A percentile compares a stretch with the other conserved stretches of the same genome.
Evolutionary conservation across 2,113 vertebrate genomes (phyloP).

Genomic region (Glareola pratincola): DNA sequence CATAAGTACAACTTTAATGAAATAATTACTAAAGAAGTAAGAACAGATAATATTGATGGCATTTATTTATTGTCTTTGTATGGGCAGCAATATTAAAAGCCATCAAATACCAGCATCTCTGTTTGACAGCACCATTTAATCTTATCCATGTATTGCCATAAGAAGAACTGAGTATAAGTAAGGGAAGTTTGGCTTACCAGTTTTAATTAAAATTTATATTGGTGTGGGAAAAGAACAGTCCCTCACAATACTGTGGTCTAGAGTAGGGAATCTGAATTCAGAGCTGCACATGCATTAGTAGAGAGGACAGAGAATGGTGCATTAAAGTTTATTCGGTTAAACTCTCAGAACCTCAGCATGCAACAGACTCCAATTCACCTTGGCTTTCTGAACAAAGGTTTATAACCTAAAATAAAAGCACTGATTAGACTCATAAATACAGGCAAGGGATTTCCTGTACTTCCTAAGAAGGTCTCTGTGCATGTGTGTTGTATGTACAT

Average conservation of each 20-base stretch:
- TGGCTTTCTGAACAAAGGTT: not conserved
- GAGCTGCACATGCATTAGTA: not conserved
- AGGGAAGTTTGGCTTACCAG: not conserved
- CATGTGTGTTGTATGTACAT: fast-evolving
- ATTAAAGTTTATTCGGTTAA: not conserved
- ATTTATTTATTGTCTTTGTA: conserved; percentile 64
- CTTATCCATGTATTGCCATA: conserved; percentile 11
- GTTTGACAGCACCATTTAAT: conserved; percentile 62
- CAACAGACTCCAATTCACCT: not conserved
- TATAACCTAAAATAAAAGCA: not conserved
- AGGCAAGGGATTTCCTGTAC: not conserved
- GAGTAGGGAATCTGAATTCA: not conserved
- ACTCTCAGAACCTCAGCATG: not conserved
- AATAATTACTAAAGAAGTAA: conserved; percentile 58
- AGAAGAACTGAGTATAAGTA: conserved; percentile 50
- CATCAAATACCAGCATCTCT: conserved; percentile 51
- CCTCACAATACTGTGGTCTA: not conserved
- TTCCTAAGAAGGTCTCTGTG: not conserved
- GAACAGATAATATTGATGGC: conserved; percentile 49
- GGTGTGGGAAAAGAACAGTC: not conserved
- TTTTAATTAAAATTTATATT: conserved; percentile 56
- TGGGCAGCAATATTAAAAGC: conserved; percentile 61
- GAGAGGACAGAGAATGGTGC: not conserved
- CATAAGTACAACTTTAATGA: conserved; percentile 49
- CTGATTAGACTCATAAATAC: not conserved